Evolutionary conservation across 2,888 invertebrate species (phyloP).

Genomic region (Pristionchus japonicus): DNA sequence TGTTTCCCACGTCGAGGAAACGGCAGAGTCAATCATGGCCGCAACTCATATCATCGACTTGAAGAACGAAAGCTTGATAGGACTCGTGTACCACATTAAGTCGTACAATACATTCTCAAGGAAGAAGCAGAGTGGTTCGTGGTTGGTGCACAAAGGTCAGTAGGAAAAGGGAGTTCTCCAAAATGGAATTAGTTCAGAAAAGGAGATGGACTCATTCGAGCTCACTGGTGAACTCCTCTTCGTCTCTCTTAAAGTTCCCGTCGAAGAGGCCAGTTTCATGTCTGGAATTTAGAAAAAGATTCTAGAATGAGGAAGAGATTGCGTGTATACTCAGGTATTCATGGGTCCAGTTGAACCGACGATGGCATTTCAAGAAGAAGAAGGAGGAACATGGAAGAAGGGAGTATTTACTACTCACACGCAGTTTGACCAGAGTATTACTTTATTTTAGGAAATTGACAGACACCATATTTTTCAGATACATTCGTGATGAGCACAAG

Average conservation of each 20-base stretch:
- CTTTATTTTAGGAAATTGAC: not conserved
- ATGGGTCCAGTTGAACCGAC: conserved; percentile 58
- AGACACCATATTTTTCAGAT: conserved; percentile 48
- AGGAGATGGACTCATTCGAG: conserved; percentile 51
- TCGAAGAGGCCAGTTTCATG: conserved; percentile 54
- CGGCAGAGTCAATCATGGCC: conserved; percentile 10
- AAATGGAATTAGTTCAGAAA: conserved; percentile 41
- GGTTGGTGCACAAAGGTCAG: conserved; percentile 42
- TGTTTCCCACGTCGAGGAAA: not conserved
- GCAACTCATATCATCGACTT: conserved; percentile 43
- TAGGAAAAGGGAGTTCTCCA: too few species aligned
- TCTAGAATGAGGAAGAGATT: conserved; percentile 9
- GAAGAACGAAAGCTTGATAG: conserved; percentile 25
- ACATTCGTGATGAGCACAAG: conserved; percentile 58
- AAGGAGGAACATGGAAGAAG: conserved; percentile 57
- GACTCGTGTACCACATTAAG: conserved; percentile 14
- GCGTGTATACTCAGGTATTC: conserved; percentile 48
- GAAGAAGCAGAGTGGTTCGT: conserved; percentile 44
- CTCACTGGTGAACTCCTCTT: conserved; percentile 54
- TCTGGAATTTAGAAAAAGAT: too few species aligned
- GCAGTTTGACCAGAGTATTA: conserved; percentile 61
- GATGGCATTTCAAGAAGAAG: conserved; percentile 58
- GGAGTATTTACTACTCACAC: conserved; percentile 62
- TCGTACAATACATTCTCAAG: conserved; percentile 43
- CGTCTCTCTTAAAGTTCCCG: conserved; percentile 59